phyloP scores from a whole-genome alignment of 1,140 invertebrate species.

The Drosophila micromelanica region DNA sequence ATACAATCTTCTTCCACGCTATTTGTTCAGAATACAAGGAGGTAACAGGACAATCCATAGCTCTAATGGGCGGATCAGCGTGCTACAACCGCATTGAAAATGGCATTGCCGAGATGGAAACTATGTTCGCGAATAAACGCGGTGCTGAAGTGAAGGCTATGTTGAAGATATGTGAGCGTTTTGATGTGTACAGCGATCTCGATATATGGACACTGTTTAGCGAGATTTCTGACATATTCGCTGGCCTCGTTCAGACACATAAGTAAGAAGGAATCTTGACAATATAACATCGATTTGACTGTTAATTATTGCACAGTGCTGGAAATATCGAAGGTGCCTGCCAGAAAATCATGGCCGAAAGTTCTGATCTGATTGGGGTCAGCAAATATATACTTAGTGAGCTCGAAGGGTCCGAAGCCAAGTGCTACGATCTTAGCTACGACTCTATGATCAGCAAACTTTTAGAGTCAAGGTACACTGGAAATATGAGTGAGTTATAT shows the following conservation, averaged over 20 bases:
- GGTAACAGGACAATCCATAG: slow-evolving; percentile 74
- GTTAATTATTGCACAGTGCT: slow-evolving; percentile 22
- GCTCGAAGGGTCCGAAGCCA: slow-evolving; percentile 37
- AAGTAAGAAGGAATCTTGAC: slow-evolving; percentile 45
- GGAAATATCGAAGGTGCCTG: slow-evolving; percentile 75
- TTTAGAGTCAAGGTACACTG: slow-evolving; percentile 55
- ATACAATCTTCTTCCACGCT: background rate
- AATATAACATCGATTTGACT: background rate
- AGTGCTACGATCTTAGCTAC: slow-evolving; percentile 68
- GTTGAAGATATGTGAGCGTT: slow-evolving; percentile 82
- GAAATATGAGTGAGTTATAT: slow-evolving; percentile 59
- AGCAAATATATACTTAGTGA: slow-evolving; percentile 56
- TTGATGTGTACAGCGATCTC: slow-evolving; percentile 72
- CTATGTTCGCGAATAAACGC: slow-evolving; percentile 75
- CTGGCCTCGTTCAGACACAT: slow-evolving; percentile 74
- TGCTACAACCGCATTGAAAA: slow-evolving; percentile 85
- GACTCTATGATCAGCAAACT: slow-evolving; percentile 52
- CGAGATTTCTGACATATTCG: slow-evolving; percentile 79
- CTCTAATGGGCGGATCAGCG: slow-evolving; percentile 82
- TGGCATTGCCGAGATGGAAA: slow-evolving; percentile 84
- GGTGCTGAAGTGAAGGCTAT: slow-evolving; percentile 66
- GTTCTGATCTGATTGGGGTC: slow-evolving; percentile 66
- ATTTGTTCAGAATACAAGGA: slow-evolving; percentile 74
- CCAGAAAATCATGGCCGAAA: slow-evolving; percentile 61
- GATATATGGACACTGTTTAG: slow-evolving; percentile 79